Base-by-base conservation (phyloP, 2,888 invertebrate species). In the Scaptomyza flava region DNA sequence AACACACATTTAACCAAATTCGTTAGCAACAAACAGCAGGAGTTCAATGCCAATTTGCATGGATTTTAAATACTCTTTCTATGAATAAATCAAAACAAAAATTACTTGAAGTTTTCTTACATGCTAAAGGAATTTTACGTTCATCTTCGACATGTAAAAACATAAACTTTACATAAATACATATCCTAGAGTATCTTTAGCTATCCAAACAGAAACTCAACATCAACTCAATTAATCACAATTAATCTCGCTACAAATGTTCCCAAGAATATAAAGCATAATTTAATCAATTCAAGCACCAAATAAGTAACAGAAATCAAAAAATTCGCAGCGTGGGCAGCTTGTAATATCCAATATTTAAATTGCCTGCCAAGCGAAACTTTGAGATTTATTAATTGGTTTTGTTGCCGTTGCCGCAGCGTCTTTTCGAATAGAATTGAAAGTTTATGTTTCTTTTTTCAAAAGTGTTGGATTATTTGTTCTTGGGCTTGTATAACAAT, bases 351-450 rank as follows among this genome's bases (percentile, higher is more conserved):
- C 81, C 72, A 83, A 69, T 80, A 77, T 77, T 83, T 58, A 69
- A 83, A 70, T 60, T 58, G 53, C 30, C 62, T 52, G 56, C 72
- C 56, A 67, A 36, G 4, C 33, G 14, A 63, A 78, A 83, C 83
- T 76, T 88, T 84, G 84, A 87, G 81, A 27, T 84, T 87, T 87
- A 88, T 87, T 84, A 84, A 84, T 84, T 84, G 83, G 87, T 88
- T 87, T 88, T 81, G 68, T 58, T 60, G 72, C 12, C 69, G 61
- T 57, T 11, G 17, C 9, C 9, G n/a, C 2, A 23, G 23, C n/a
- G n/a, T n/a, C n/a, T n/a, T n/a, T n/a, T n/a, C n/a, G n/a, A 23
- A 23, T 23, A 23, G 23, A 23, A 23, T 23, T 23, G 23, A 23
- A n/a, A n/a, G n/a, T n/a, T n/a, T n/a, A n/a, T n/a, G n/a, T n/a